Base-by-base conservation (phyloP, 2,113 vertebrate genomes). In the Neoarius graeffei region DNA sequence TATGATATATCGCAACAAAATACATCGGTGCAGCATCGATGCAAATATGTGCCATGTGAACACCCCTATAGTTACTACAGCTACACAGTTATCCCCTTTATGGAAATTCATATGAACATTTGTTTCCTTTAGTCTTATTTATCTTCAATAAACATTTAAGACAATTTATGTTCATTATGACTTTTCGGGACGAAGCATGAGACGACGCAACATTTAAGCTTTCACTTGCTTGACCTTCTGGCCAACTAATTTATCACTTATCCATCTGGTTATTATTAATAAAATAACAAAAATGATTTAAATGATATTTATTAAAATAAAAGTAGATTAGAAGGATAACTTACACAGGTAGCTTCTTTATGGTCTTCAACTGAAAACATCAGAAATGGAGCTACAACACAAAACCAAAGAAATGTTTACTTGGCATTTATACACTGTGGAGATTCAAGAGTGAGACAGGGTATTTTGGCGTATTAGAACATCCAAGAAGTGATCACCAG, bases 361-460 rank as follows among this genome's bases (percentile, higher is more conserved):
- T 30, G 50, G 42, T 87, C 66, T 84, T 91, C 84, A 88, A 57
- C 23, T 85, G 85, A 92, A 92, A 59, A 92, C 85, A 48, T 91
- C 91, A 48, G 89, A 92, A 69, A 91, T 62, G 56, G 91, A 91
- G 81, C 91, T 91, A 88, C 52, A 90, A 83, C 9, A 83, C 77
- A 87, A 73, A 35, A 85, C 9, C 57, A 77, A 56, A 25, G 60
- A 85, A 64, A 86, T 62, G 17, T 56, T 73, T 64, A 64, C 7
- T 66, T 42, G 30, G 27, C 50, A 77, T 82, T 74, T 57, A 9
- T 66, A 64, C 25, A 19, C 25, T 17, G 57, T 83, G 25, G 59
- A 35, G 6, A 67, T 79, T 64, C 10, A 87, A 25, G 50, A 69
- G 76, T 56, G 20, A 56, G 50, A 80, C 25, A 62, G 19, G 27